These are phyloP conservation scores for Rhincodon typus DNA, from an alignment of 2,797 vertebrate genomes.

Conservation along the genomic window DNA sequence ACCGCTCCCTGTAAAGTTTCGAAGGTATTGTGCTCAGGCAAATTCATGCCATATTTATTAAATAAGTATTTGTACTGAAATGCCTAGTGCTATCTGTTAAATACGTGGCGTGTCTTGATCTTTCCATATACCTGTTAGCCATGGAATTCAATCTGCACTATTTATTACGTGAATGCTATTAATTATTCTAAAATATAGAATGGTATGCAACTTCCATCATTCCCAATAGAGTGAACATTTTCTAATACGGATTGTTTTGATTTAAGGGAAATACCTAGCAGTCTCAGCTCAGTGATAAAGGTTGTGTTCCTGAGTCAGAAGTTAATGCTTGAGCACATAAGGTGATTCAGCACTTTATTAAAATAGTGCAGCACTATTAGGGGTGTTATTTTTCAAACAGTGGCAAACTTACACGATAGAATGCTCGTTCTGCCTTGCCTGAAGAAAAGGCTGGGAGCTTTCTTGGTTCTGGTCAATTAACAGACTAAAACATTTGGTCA, in stretches of 20 bases:
- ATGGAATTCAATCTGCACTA: neutral
- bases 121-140: neutral
- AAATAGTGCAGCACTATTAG: neutral
- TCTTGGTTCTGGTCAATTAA: neutral
- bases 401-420: neutral
- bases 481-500: neutral
- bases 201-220: neutral
- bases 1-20: slow-evolving; percentile 21
- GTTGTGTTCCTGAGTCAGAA: neutral
- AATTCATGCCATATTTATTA: neutral
- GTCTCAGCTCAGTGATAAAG: neutral
- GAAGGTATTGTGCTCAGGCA: slow-evolving; percentile 22
- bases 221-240: neutral
- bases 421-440: neutral
- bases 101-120: neutral
- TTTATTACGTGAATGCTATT: neutral
- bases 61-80: neutral
- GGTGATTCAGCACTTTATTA: neutral
- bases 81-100: neutral
- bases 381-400: neutral
- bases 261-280: neutral
- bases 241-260: neutral
- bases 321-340: neutral
- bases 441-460: neutral
- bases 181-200: neutral